phyloP scores from a whole-genome alignment of 2,113 vertebrate species.

The Pseudopodoces humilis region DNA sequence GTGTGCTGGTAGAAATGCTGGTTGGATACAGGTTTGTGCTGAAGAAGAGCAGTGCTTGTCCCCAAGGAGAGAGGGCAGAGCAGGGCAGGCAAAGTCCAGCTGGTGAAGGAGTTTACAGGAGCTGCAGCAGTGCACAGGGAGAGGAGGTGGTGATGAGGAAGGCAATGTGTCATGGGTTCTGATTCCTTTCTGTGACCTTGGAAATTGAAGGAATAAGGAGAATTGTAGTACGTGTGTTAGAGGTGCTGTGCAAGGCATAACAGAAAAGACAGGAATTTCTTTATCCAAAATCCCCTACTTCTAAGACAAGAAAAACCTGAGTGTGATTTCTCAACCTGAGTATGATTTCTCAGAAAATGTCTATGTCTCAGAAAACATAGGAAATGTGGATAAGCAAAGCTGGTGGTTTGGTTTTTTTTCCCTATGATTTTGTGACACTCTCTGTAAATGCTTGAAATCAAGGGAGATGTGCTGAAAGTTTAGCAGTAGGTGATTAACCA shows the following conservation, averaged over 20 bases:
- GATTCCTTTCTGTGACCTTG: background rate
- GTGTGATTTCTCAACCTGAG: background rate
- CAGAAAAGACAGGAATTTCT: background rate
- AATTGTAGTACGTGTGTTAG: accelerated
- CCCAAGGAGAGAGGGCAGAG: accelerated
- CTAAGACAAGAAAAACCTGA: background rate
- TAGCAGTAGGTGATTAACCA: background rate
- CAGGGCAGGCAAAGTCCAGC: background rate
- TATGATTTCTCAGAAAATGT: background rate
- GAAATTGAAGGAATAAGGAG: background rate
- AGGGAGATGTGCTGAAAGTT: background rate
- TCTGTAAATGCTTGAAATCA: background rate
- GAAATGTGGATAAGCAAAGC: background rate
- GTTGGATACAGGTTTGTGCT: background rate
- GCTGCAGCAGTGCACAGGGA: background rate
- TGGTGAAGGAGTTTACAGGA: background rate
- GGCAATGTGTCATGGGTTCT: background rate
- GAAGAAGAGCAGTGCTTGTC: background rate
- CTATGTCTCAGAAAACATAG: background rate
- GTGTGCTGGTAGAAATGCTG: background rate
- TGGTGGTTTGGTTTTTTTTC: accelerated
- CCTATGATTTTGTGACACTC: background rate
- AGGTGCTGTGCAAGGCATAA: background rate
- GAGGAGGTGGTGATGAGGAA: background rate
- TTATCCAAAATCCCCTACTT: background rate